Evolutionary conservation across 1,140 invertebrate species (phyloP), one percentile per base, ranked within the genome.

Genomic region (Eriocheir sinensis): DNA sequence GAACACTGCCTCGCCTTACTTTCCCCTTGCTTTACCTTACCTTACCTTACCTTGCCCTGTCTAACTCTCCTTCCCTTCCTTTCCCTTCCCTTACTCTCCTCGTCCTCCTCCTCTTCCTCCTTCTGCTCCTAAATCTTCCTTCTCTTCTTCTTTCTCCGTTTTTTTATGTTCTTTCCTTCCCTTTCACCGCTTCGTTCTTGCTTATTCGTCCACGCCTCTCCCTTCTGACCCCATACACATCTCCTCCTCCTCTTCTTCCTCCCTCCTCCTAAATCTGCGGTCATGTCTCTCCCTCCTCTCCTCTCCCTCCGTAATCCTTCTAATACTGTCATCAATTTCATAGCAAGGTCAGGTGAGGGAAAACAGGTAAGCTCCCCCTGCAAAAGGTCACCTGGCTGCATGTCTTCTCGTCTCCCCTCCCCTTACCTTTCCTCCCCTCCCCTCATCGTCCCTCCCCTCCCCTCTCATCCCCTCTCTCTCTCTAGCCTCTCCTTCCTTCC

Each of bases 311-410:
- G 60, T 72, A 72, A 72, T 72, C 21, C 21, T n/a, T 72, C 60
- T 72, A 72, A 72, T 72, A 72, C 60, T 72, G 17, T 72, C 60
- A 72, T 72, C 60, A 72, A 72, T 72, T 72, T 72, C 60, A 72
- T n/a, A n/a, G 21, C 27, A 72, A 72, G 60, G 21, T 72, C 60
- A 72, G n/a, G n/a, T 72, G 60, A 72, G 21, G 60, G 21, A 72
- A 72, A 72, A n/a, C n/a, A n/a, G n/a, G n/a, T n/a, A n/a, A n/a
- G n/a, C 27, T n/a, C n/a, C n/a, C 21, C n/a, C 60, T 21, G 21
- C 60, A n/a, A 72, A 72, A 72, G 60, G 21, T 72, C 60, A 72
- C 21, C 21, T 21, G 60, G 60, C 6, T 6, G 27, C 21, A n/a
- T 72, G 60, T 2, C n/a, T n/a, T n/a, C n/a, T n/a, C n/a, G 48